Percentiles rank a stretch among this genome's conserved stretches.
These are phyloP conservation scores for Argopecten irradians DNA, from an alignment of 1,140 invertebrate genomes.

Conservation along the genomic window DNA sequence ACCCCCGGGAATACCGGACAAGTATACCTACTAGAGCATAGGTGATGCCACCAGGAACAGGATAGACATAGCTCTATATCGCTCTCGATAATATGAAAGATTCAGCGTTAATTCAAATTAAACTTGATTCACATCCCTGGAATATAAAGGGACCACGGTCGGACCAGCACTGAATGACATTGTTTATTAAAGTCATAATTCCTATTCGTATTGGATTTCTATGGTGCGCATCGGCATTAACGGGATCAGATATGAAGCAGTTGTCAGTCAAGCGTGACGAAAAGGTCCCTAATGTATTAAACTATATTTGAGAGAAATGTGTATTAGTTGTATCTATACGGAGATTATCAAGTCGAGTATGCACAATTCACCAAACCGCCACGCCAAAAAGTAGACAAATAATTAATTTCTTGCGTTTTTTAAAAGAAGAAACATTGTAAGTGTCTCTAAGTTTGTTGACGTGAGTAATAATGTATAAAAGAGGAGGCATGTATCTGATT, in stretches of 20 bases:
- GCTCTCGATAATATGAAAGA: not conserved
- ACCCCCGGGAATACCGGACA: not conserved
- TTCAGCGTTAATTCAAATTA: slow-evolving; percentile 22
- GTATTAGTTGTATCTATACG: not conserved
- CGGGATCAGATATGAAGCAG: not conserved
- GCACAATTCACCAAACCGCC: not conserved
- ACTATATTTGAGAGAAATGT: not conserved
- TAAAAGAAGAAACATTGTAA: not conserved
- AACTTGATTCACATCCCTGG: not conserved
- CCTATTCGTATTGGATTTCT: not conserved
- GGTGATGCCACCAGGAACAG: not conserved
- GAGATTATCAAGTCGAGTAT: not conserved
- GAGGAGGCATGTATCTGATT: not conserved
- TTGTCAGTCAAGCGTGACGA: not conserved
- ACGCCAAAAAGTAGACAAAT: not conserved
- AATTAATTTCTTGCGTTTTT: not conserved
- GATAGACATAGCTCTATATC: not conserved
- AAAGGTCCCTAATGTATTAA: not conserved
- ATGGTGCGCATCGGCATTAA: slow-evolving; percentile 14
- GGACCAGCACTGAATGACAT: not conserved
- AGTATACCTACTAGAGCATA: slow-evolving; percentile 23
- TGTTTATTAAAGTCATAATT: slow-evolving; percentile 13
- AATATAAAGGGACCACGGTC: not conserved
- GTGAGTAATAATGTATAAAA: not conserved
- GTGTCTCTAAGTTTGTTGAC: not conserved